Conservation (phyloP, 2,113 vertebrate genomes). For the Talpa occidentalis region DNA sequence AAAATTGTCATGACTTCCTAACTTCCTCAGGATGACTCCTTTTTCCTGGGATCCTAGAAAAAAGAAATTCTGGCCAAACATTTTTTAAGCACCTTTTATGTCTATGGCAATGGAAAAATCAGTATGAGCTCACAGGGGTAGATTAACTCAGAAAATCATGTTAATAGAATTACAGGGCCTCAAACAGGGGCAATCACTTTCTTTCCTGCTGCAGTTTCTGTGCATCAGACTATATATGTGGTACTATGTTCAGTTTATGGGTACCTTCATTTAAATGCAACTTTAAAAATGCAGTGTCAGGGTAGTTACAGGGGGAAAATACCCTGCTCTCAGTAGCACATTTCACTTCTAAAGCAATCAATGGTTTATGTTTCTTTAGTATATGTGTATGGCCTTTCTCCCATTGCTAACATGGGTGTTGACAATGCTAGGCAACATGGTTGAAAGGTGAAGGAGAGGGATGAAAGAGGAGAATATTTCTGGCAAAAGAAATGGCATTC, state of each 20-base stretch:
- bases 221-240: background rate
- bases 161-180: background rate
- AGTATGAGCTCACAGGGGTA: background rate
- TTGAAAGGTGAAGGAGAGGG: background rate
- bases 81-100: background rate
- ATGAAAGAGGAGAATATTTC: background rate
- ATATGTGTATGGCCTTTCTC: background rate
- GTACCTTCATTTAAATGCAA: background rate
- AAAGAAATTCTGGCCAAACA: background rate
- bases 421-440: background rate
- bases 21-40: conserved; percentile 13
- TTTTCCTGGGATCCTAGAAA: conserved; percentile 56
- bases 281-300: background rate
- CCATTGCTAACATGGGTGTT: background rate
- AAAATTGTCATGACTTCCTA: conserved; percentile 9
- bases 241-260: fast-evolving
- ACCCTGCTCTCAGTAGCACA: background rate
- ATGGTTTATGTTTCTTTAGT: background rate
- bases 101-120: background rate
- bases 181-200: background rate
- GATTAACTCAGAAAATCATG: background rate
- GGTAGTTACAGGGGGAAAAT: background rate
- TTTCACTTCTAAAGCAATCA: background rate
- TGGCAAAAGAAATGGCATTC: background rate
- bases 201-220: background rate